phyloP scores from a whole-genome alignment of 2,113 vertebrate species.

The Cryptotis parvus region DNA sequence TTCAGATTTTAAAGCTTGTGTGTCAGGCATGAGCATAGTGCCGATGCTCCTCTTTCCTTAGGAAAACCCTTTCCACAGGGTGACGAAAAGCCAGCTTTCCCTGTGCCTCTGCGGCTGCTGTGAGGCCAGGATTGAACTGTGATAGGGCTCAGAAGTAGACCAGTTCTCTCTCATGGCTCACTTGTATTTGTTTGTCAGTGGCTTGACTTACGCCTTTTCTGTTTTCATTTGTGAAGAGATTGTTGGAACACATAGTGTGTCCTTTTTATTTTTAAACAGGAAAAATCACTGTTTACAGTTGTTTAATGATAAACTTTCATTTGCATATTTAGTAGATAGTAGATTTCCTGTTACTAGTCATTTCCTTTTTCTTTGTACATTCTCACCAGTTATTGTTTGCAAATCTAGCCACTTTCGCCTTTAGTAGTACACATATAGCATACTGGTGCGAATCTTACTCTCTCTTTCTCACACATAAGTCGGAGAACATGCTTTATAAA shows the following conservation, averaged over 20 bases:
- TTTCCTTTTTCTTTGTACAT: conserved; percentile 54
- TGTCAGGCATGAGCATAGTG: too few species aligned
- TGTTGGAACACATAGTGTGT: not conserved
- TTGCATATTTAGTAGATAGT: conserved; percentile 57
- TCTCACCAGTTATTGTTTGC: conserved; percentile 43
- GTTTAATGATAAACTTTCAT: conserved; percentile 24
- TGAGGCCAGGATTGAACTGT: conserved; percentile 32
- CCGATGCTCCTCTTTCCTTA: conserved; percentile 39
- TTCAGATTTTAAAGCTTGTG: conserved; percentile 61
- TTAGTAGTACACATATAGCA: conserved; percentile 42
- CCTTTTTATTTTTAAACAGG: conserved; percentile 27
- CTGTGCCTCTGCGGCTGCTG: conserved; percentile 42
- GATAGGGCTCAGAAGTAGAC: not conserved
- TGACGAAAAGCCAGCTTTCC: conserved; percentile 53
- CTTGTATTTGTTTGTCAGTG: not conserved
- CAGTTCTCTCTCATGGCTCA: conserved; percentile 7
- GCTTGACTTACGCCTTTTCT: conserved; percentile 45
- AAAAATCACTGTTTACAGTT: not conserved
- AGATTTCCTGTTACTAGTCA: conserved; percentile 57
- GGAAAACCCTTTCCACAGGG: conserved; percentile 19
- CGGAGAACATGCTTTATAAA: conserved; percentile 10
- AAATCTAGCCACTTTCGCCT: conserved; percentile 49
- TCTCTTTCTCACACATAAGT: conserved; percentile 3
- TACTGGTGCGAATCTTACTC: conserved; percentile 14
- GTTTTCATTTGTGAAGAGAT: conserved; percentile 28